These are phyloP conservation scores for Pomatostomus ruficeps DNA, from an alignment of 2,113 vertebrate genomes.

Conservation along the genomic window DNA sequence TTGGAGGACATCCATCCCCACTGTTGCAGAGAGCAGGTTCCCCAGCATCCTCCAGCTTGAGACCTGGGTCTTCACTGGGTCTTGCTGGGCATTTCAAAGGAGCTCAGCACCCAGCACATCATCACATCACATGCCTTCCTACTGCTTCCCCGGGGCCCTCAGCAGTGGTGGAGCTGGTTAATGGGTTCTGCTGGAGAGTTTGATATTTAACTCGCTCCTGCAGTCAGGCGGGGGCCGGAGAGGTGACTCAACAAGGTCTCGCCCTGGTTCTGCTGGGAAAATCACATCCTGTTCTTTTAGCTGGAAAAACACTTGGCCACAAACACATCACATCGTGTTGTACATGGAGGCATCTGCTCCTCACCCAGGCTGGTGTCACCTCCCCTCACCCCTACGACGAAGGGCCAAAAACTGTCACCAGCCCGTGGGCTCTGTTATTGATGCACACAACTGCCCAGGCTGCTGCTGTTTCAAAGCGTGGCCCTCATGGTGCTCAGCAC, in stretches of 20 bases:
- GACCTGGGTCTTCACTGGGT: rapidly evolving
- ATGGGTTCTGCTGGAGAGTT: neutral
- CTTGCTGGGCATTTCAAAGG: neutral
- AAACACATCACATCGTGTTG: neutral
- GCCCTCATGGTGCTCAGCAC: neutral
- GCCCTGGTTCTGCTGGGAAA: neutral
- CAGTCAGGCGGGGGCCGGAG: rapidly evolving
- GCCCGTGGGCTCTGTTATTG: neutral
- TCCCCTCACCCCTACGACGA: rapidly evolving
- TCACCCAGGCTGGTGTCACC: neutral
- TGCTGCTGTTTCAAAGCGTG: neutral
- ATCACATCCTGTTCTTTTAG: neutral
- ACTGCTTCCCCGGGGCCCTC: neutral
- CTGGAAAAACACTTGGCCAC: neutral
- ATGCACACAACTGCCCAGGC: rapidly evolving
- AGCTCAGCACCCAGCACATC: neutral
- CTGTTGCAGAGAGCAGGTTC: rapidly evolving
- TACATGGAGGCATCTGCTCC: neutral
- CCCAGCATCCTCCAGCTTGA: neutral
- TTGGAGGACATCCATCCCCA: neutral
- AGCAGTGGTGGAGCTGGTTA: neutral
- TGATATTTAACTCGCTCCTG: neutral
- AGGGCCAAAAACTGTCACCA: neutral
- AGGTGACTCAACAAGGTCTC: neutral
- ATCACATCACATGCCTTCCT: neutral